Base-by-base conservation (phyloP, 1,140 invertebrate genomes). In the Papilio aristodemus region DNA sequence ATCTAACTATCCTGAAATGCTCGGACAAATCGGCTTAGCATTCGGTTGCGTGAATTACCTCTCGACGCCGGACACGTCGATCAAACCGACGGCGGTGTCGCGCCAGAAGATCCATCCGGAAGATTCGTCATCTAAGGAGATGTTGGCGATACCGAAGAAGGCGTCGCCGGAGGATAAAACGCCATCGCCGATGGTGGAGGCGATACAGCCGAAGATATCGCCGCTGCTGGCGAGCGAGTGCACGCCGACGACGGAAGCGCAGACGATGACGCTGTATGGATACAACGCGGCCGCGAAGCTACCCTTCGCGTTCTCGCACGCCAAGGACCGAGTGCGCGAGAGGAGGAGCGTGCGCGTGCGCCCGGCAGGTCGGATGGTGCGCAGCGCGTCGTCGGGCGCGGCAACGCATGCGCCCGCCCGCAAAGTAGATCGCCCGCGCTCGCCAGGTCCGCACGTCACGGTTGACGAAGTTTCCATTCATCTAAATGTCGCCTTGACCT, bases 1-100 rank as follows among this genome's bases (percentile, higher is more conserved):
- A 73, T 90, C 90, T 1, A 92, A 92, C 79, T 92, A 92, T 70
- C 91, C 91, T 4, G 91, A 92, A 71, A 92, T 92, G 91, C 82
- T 92, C 59, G 91, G 91, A 1, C 91, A 92, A 69, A 92, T 92
- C 73, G 90, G 91, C 11, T 74, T 92, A 8, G 90, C 91, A 1
- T 92, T 92, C 80, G 91, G 91, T 37, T 92, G 90, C 79, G 91
- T 92, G 62, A 92, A 92, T 74, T 92, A 92, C 72, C 69, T 92
- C 19, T 82, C 90, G 10, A 87, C 86, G 13, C 85, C 85, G 6
- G 79, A 79, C 32, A 74, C 69, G 19, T 77, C 71, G 17, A 69
- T 54, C 4, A 84, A 78, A 36, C 78, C 71, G 67, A 71, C 64
- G 32, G 64, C 81, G 0, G 84, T 75, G 5, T 86, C 85, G 8